These are phyloP conservation scores for Thinocorus orbignyianus DNA, from an alignment of 2,113 vertebrate genomes.

Conservation along the genomic window DNA sequence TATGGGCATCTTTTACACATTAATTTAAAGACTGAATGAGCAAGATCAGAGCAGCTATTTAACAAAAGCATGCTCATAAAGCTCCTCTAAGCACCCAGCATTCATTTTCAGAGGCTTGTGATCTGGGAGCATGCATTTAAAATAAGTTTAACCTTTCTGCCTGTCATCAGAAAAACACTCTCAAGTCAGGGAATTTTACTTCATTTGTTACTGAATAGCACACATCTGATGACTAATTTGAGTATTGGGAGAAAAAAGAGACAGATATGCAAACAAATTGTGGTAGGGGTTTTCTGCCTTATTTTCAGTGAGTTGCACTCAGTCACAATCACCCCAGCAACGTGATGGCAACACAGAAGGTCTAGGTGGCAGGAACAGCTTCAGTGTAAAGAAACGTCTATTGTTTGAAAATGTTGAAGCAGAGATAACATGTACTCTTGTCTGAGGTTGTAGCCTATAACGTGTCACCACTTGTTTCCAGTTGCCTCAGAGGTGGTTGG, in stretches of 20 bases:
- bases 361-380: background rate
- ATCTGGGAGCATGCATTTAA: slow-evolving; percentile 23
- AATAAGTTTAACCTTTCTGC: slow-evolving; percentile 25
- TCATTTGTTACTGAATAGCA: background rate
- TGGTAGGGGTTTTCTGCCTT: background rate
- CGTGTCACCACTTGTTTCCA: background rate
- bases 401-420: background rate
- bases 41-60: slow-evolving; percentile 69
- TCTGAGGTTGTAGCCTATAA: background rate
- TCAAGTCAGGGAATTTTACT: background rate
- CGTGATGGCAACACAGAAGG: background rate
- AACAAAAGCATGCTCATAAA: slow-evolving; percentile 60
- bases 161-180: background rate
- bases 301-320: background rate
- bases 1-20: slow-evolving; percentile 63
- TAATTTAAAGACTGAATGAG: slow-evolving; percentile 72
- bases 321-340: background rate
- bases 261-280: accelerated
- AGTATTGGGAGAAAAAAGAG: background rate
- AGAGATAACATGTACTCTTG: background rate
- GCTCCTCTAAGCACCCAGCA: slow-evolving; percentile 13
- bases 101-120: slow-evolving; percentile 45
- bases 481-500: background rate
- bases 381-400: background rate
- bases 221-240: background rate